phyloP scores from a whole-genome alignment of 2,113 vertebrate genomes.

The Sula dactylatra region DNA sequence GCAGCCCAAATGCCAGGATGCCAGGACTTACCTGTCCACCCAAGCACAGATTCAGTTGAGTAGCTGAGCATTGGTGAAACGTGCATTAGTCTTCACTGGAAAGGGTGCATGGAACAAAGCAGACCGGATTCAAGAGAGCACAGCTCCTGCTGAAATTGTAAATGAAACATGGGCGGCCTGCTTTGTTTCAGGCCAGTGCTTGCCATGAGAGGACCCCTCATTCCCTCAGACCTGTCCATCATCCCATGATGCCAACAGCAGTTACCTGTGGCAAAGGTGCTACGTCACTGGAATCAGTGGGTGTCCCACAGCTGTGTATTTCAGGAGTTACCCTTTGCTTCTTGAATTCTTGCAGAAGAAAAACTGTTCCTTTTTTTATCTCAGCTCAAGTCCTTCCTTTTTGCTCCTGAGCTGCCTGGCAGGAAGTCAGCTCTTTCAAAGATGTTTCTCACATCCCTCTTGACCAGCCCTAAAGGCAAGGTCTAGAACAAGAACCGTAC shows the following conservation, averaged over 20 bases:
- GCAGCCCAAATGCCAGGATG: background rate
- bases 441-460: background rate
- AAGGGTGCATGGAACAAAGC: background rate
- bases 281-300: background rate
- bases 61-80: background rate
- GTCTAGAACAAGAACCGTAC: background rate
- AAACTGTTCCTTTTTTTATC: background rate
- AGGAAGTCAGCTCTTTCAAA: background rate
- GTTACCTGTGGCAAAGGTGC: background rate
- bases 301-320: background rate
- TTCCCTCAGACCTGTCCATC: background rate
- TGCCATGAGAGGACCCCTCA: background rate
- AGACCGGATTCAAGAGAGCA: background rate
- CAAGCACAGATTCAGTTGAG: background rate
- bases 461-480: background rate
- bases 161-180: background rate
- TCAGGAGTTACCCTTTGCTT: background rate
- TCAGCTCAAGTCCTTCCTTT: background rate
- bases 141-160: background rate
- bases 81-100: background rate
- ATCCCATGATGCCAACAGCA: background rate
- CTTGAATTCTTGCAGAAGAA: background rate
- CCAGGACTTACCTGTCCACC: fast-evolving
- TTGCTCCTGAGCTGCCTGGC: background rate
- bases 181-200: background rate